Base-by-base conservation (phyloP, 2,797 vertebrate genomes). In the Nasua narica region DNA sequence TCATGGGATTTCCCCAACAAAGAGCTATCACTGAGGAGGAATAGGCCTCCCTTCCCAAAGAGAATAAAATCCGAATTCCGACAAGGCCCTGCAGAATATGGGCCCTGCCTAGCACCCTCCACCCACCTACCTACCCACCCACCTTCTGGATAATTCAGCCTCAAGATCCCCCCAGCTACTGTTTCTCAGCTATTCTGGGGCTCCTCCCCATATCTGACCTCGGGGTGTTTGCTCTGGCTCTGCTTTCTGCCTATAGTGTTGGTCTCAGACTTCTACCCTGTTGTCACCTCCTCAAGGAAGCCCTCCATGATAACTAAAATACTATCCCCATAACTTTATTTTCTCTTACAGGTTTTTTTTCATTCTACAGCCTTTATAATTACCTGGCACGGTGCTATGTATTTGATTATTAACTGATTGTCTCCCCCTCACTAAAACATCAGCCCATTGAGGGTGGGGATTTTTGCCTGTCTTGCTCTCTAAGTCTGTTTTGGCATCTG, bases 31-130 rank as follows among this genome's bases (percentile, higher is more conserved):
- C 25, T n/a, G 21, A 7, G 23, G 23, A 40, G 23, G 35, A 79
- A 21, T 5, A 2, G 74, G 67, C 35, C 48, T 27, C 72, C 16
- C 37, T 48, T 50, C 65, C 29, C 69, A 50, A 5, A 21, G 65
- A 79, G 43, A 32, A 4, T 32, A 62, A 81, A 69, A 37, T 16
- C 67, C 9, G 2, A 14, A 23, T 52, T 79, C 56, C 69, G 40
- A 35, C 12, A 3, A 81, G 21, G n/a, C 23, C 19, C 46, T 35
- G 1, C 0, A 0, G 19, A 2, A 5, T 0, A 0, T 3, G 37
- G 62, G 13, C 37, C n/a, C 16, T 40, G 35, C 60, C 19, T 21
- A 1, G 32, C 46, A 18, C 25, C 6, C 35, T 37, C 8, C 7
- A 11, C 9, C 21, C 54, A 10, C 23, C 2, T 43, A 43, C 43